These are phyloP conservation scores for Anoplopoma fimbria DNA, from an alignment of 2,113 vertebrate genomes.

Conservation along the genomic window DNA sequence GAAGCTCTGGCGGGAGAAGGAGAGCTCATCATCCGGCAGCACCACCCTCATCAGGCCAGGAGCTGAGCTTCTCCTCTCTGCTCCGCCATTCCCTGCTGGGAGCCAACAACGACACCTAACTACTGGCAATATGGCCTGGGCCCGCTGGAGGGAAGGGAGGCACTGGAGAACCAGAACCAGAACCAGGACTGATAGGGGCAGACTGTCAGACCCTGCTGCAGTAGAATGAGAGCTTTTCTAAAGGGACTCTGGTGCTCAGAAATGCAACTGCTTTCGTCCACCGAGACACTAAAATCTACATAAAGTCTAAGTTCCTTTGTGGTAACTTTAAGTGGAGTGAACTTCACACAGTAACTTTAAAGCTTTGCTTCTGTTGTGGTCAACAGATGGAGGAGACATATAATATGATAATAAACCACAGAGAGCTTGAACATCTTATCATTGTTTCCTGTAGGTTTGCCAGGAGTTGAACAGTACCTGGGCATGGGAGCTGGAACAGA, in stretches of 20 bases:
- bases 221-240: background rate
- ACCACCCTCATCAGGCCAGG: too few relatives aligned
- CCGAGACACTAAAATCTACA: background rate
- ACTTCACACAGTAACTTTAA: background rate
- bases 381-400: background rate
- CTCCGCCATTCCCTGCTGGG: too few relatives aligned
- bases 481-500: constrained; percentile 99
- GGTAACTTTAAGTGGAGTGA: background rate
- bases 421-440: background rate
- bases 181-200: background rate
- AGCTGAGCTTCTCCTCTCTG: too few relatives aligned
- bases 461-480: constrained; percentile 97
- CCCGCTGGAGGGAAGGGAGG: too few relatives aligned
- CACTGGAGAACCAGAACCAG: background rate
- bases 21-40: too few relatives aligned
- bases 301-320: background rate
- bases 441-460: constrained; percentile 87
- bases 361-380: background rate
- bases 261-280: background rate
- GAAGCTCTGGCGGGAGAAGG: too few relatives aligned
- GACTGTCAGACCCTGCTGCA: background rate
- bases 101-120: too few relatives aligned
- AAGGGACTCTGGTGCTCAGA: background rate
- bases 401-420: background rate
- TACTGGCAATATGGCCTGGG: too few relatives aligned